phyloP scores from a whole-genome alignment of 2,888 invertebrate species.

The Himalopsyche tibetana region DNA sequence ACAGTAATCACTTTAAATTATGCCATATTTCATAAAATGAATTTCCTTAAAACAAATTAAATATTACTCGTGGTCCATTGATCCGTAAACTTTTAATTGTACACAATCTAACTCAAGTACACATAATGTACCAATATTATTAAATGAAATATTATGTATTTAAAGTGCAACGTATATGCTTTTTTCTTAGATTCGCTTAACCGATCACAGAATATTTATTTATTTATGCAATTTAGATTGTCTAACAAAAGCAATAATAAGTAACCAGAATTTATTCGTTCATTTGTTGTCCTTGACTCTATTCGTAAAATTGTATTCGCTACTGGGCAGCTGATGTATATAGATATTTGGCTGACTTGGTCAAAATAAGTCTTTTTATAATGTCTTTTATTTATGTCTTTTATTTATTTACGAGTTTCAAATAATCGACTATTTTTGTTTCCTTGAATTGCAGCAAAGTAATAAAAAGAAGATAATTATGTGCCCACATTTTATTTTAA shows the following conservation, averaged over 20 bases:
- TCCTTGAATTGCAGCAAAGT: neutral
- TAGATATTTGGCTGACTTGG: neutral
- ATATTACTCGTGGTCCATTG: neutral
- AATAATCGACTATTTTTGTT: neutral
- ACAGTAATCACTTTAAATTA: no score
- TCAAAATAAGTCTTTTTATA: neutral
- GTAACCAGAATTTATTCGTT: constrained; percentile 12
- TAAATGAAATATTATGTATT: neutral
- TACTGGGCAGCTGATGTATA: neutral
- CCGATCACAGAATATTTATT: neutral
- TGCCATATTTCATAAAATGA: no score
- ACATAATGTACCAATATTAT: neutral
- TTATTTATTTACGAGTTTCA: neutral
- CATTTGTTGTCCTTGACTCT: constrained; percentile 19
- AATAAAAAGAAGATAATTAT: no score
- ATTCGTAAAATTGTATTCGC: neutral
- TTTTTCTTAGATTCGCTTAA: neutral
- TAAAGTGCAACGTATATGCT: neutral
- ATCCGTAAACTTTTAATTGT: constrained; percentile 31
- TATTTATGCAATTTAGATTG: constrained; percentile 36
- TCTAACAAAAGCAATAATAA: neutral
- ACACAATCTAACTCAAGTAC: neutral
- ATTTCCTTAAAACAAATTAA: no score
- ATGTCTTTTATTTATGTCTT: neutral
- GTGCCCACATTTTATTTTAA: no score